phyloP scores from a whole-genome alignment of 2,113 vertebrate genomes.

The Labeo catla region DNA sequence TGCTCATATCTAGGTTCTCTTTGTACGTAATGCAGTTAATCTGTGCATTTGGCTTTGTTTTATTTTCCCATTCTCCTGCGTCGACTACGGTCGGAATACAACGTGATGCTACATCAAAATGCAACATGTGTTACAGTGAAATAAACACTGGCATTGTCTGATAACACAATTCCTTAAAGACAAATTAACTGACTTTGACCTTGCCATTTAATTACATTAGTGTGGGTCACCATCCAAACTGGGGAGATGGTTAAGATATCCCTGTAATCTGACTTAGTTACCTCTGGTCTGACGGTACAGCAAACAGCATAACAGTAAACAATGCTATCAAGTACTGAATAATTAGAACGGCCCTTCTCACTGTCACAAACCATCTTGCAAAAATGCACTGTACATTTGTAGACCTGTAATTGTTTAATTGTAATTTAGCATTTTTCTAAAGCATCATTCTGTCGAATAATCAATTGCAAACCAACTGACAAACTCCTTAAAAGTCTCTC shows the following conservation, averaged over 20 bases:
- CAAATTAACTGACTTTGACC: conserved; percentile 27
- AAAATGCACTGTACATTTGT: background rate
- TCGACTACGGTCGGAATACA: background rate
- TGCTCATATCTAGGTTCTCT: background rate
- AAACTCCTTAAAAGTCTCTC: conserved; percentile 2
- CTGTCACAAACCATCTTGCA: background rate
- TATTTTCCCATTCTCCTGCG: background rate
- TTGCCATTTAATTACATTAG: conserved; percentile 50
- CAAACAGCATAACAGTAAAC: conserved; percentile 10
- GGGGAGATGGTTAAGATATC: conserved; percentile 23
- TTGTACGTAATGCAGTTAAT: background rate
- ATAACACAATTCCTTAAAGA: conserved; percentile 5
- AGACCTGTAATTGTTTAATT: conserved; percentile 3
- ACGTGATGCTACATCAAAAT: background rate
- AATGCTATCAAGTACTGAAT: background rate
- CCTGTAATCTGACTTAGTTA: conserved; percentile 15
- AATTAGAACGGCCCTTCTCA: background rate
- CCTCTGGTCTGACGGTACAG: background rate
- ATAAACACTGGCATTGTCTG: background rate
- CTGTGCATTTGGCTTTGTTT: background rate
- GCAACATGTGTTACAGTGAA: background rate
- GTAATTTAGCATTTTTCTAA: conserved; percentile 1
- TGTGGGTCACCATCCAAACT: conserved; percentile 37
- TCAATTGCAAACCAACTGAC: conserved; percentile 30
- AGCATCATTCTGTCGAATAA: conserved; percentile 40